Conservation (phyloP, 2,888 invertebrate species). For the Pristionchus exspectatus region DNA sequence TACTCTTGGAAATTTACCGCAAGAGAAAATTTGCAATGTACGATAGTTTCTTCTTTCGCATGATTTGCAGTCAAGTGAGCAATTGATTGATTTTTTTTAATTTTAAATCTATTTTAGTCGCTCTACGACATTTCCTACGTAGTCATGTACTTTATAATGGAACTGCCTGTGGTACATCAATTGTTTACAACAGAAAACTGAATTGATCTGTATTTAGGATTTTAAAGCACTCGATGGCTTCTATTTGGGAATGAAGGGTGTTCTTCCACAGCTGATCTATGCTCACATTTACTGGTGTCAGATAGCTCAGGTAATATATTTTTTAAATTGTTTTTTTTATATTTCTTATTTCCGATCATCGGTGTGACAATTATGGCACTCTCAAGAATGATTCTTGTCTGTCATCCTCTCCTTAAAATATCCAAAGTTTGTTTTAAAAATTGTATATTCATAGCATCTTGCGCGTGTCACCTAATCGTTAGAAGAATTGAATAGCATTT, state of each 20-base stretch:
- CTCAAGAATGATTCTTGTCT: too few relatives aligned
- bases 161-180: not conserved
- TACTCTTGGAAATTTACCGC: not conserved
- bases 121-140: not conserved
- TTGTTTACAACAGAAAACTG: not conserved
- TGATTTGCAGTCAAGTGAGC: constrained; percentile 7
- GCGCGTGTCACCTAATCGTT: too few relatives aligned
- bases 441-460: too few relatives aligned
- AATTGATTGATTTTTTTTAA: too few relatives aligned
- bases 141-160: not conserved
- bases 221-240: not conserved
- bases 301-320: not conserved
- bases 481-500: too few relatives aligned
- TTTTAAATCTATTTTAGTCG: not conserved
- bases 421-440: too few relatives aligned
- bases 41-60: constrained; percentile 8
- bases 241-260: not conserved
- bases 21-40: not conserved
- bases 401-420: too few relatives aligned
- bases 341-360: too few relatives aligned
- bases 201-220: not conserved
- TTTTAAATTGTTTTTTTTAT: too few relatives aligned
- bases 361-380: too few relatives aligned
- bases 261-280: not conserved
- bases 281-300: not conserved